Percentiles rank a stretch among this genome's conserved stretches.
These are phyloP conservation scores for Epirrhoe alternata DNA, from an alignment of 2,888 invertebrate species.

Conservation along the genomic window DNA sequence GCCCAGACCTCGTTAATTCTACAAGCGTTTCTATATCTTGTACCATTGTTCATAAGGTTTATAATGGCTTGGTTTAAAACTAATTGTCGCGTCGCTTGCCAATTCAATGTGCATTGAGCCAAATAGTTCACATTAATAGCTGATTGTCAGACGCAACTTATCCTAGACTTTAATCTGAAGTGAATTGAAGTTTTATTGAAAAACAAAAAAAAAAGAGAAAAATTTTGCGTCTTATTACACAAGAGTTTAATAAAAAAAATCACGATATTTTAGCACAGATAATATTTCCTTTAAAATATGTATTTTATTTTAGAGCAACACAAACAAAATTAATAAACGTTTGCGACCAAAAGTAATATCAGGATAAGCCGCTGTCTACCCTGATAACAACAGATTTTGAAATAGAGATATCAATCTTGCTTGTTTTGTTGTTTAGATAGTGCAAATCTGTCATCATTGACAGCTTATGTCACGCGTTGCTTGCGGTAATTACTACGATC, in stretches of 20 bases:
- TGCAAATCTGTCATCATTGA: too few relatives aligned
- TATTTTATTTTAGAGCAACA: background rate
- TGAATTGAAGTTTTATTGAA: slow-evolving; percentile 5
- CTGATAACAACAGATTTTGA: background rate
- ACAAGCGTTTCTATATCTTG: too few relatives aligned
- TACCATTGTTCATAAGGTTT: too few relatives aligned
- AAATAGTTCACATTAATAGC: background rate
- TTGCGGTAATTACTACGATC: too few relatives aligned
- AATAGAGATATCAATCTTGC: background rate
- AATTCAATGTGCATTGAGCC: background rate
- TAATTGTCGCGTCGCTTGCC: too few relatives aligned
- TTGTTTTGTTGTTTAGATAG: too few relatives aligned
- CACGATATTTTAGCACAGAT: background rate
- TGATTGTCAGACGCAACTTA: background rate
- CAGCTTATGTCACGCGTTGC: too few relatives aligned
- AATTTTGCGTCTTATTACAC: background rate
- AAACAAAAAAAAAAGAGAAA: slow-evolving; percentile 1
- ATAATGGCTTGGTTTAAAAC: too few relatives aligned
- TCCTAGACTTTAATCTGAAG: slow-evolving; percentile 5
- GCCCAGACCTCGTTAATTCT: too few relatives aligned
- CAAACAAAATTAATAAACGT: too few relatives aligned
- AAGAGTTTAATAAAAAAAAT: slow-evolving; percentile 1
- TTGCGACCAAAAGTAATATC: background rate
- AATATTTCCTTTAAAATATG: background rate
- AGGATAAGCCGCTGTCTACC: background rate